phyloP scores from a whole-genome alignment of 2,113 vertebrate species.

The Rhea pennata region DNA sequence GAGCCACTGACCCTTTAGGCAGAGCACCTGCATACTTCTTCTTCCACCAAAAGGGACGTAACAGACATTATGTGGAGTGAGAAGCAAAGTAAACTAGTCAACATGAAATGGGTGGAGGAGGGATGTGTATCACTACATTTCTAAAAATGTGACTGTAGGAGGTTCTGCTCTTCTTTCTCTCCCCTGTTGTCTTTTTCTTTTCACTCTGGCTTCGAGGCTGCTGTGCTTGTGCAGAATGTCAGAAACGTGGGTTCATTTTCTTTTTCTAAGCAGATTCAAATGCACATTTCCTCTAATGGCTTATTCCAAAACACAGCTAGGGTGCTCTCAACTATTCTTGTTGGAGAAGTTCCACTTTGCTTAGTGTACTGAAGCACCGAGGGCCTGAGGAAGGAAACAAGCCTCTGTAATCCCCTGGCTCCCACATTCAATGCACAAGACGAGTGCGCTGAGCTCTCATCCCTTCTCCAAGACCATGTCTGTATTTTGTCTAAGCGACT shows the following conservation, averaged over 20 bases:
- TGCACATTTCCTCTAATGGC: background rate
- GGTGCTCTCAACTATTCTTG: background rate
- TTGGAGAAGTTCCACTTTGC: background rate
- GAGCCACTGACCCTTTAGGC: background rate
- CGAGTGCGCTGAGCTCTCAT: background rate
- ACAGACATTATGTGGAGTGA: background rate
- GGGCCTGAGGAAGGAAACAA: background rate
- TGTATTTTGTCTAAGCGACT: background rate
- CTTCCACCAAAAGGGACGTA: background rate
- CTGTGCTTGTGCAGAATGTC: background rate
- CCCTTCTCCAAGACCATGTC: background rate
- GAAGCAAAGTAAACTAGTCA: background rate
- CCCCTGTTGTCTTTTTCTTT: background rate
- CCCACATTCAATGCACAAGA: background rate
- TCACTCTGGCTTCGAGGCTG: background rate
- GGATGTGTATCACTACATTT: background rate
- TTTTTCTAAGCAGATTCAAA: background rate
- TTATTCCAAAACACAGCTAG: background rate
- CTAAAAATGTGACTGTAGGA: background rate
- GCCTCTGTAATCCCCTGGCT: background rate
- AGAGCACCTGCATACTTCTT: background rate
- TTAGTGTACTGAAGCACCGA: background rate
- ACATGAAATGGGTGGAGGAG: background rate
- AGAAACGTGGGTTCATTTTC: background rate
- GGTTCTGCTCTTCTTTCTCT: background rate